Evolutionary conservation across 2,113 vertebrate species (phyloP), one percentile per base, ranked within the genome.

Genomic region (Cebidichthys violaceus): DNA sequence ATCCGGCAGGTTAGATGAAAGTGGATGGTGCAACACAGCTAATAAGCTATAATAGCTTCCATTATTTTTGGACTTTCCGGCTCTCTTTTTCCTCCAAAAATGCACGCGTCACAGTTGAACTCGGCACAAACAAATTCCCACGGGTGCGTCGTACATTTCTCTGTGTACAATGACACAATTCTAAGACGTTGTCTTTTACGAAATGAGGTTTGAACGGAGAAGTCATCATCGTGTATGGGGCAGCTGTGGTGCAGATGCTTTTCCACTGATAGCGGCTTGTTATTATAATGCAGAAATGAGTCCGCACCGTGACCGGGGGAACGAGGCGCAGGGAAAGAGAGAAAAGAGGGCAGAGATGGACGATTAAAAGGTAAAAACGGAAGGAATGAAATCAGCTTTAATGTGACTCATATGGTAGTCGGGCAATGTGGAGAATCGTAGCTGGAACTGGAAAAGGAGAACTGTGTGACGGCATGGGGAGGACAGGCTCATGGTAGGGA

Each of bases 331-430:
- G n/a, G 27, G 39, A 77, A 24, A 41, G n/a, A 31, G 29, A 50
- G 73, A 11, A 45, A 47, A 57, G 20, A 4, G 24, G 4, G n/a
- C 6, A 55, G 82, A 52, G 33, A 1, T 68, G 68, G 11, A 50
- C 39, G 29, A 50, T 75, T 29, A 33, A 81, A 52, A 5, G 17
- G 6, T 70, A 3, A 66, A 37, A 54, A 76, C 22, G n/a, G 54
- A 37, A 35, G 27, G 77, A 86, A 52, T 39, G 64, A 79, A 79
- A 74, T 64, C 52, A 69, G 69, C 52, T 41, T 41, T 31, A 74
- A 45, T 72, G 68, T 77, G 77, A 71, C 67, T 86, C 80, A 80
- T 47, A 60, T 82, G 73, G 45, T 66, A 29, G 52, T 4, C n/a
- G 78, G 54, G 61, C 59, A 79, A 35, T 52, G 61, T 27, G 54